phyloP scores from a whole-genome alignment of 2,113 vertebrate species.

The Hypomesus transpacificus region DNA sequence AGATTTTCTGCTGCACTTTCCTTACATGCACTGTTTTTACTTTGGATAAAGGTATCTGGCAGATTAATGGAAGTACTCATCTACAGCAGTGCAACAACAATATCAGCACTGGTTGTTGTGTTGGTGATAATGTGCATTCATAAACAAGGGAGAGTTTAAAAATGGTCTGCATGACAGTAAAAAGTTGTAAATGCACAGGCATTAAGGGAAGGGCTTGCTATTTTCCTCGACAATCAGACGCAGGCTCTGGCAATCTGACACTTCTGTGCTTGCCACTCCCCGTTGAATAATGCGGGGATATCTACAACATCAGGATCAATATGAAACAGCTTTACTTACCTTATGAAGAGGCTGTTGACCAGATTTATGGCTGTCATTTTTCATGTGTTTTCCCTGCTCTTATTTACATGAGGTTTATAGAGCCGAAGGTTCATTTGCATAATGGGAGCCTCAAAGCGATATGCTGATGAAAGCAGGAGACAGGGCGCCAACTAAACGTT shows the following conservation, averaged over 20 bases:
- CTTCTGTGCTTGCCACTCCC: constrained; percentile 23
- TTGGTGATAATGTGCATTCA: not conserved
- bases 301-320: constrained; percentile 16
- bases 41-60: no score
- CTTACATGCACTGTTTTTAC: no score
- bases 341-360: constrained; percentile 61
- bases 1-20: no score
- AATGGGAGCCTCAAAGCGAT: constrained; percentile 63
- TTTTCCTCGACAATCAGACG: constrained; percentile 44
- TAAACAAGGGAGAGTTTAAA: constrained; percentile 1
- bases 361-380: constrained; percentile 67
- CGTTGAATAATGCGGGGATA: constrained; percentile 46
- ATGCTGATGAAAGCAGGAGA: constrained; percentile 66
- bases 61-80: no score
- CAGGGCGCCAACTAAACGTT: constrained; percentile 50
- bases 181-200: constrained; percentile 23
- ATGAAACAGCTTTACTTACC: constrained; percentile 52
- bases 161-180: constrained; percentile 18
- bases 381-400: constrained; percentile 50
- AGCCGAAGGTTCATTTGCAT: constrained; percentile 66
- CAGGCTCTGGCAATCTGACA: constrained; percentile 48
- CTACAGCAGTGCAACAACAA: no score
- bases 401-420: constrained; percentile 69
- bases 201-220: constrained; percentile 26
- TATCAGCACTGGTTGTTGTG: not conserved